Base-by-base conservation (phyloP, 2,797 vertebrate species). In the Atherinosoma microstoma region DNA sequence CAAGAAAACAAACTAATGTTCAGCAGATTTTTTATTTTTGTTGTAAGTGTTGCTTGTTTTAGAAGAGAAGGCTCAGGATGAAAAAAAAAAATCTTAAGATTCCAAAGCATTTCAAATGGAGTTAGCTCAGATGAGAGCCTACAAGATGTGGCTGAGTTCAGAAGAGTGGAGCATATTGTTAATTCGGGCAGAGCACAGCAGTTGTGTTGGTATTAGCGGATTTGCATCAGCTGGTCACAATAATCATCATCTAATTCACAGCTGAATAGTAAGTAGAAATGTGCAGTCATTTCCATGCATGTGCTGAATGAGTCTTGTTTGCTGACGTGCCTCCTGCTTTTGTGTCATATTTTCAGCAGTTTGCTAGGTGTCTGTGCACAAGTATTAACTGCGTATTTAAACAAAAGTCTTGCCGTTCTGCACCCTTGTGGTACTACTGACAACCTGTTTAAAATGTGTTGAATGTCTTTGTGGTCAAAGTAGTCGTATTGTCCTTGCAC, bases 381-480 rank as follows among this genome's bases (percentile, higher is more conserved):
- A 27, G 24, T 27, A 27, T 27, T 27, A 32, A 32, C 32, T 32
- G 32, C 3, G 32, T 38, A 58, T 67, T 63, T 15, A 54, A 61
- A 61, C 63, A 35, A 61, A 63, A 56, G 47, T 58, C 45, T 36
- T 51, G n/a, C 47, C 29, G 16, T 27, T 20, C 24, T 60, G 73
- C 72, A 81, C 49, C 45, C 69, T 61, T 74, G 32, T 15, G 4
- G 35, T 67, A 38, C 65, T 57, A 57, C 18, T 73, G 59, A 45
- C 56, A 22, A 45, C 72, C 45, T 57, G 22, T 74, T 81, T 83
- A 47, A 61, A 58, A 69, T 56, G 61, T 56, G 76, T 64, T 64
- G 18, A 72, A 72, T 79, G 74, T 80, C 49, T 68, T 58, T 61
- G 61, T 60, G 71, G 62, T 56, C 36, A 78, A 67, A 79, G 30